These are phyloP conservation scores for Rhaphigaster nebulosa DNA, from an alignment of 2,888 invertebrate species.

Conservation along the genomic window DNA sequence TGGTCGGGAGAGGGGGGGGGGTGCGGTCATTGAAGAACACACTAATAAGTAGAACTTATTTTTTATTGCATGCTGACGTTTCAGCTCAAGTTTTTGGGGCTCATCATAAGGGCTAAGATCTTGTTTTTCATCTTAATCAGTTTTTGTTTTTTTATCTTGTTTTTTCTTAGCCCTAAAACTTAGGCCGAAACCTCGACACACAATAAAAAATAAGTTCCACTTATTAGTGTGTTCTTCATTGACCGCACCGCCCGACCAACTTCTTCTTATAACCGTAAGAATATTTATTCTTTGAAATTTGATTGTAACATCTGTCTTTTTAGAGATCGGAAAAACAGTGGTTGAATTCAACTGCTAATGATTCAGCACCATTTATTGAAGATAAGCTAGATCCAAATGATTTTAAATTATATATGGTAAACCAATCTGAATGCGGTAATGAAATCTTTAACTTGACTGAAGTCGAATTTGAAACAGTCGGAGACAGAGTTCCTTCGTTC, in stretches of 20 bases:
- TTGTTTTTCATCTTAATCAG: too few relatives aligned
- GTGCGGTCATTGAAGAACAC: too few relatives aligned
- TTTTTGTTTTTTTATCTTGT: too few relatives aligned
- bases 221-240: too few relatives aligned
- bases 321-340: conserved; percentile 52
- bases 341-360: not conserved
- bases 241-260: not conserved
- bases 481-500: conserved; percentile 68
- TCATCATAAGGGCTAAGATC: too few relatives aligned
- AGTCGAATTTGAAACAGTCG: conserved; percentile 69
- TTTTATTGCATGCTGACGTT: too few relatives aligned
- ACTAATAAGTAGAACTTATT: too few relatives aligned
- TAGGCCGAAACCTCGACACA: too few relatives aligned
- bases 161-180: too few relatives aligned
- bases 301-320: conserved; percentile 1
- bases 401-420: not conserved
- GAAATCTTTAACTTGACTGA: conserved; percentile 67
- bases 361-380: conserved; percentile 13
- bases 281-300: conserved; percentile 14
- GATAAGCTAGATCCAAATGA: conserved; percentile 31
- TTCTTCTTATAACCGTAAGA: not conserved
- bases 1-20: too few relatives aligned
- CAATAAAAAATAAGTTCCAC: too few relatives aligned
- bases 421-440: conserved; percentile 33
- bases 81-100: too few relatives aligned